Base-by-base conservation (phyloP, 2,888 invertebrate species). In the Phanerotoma sp. region DNA sequence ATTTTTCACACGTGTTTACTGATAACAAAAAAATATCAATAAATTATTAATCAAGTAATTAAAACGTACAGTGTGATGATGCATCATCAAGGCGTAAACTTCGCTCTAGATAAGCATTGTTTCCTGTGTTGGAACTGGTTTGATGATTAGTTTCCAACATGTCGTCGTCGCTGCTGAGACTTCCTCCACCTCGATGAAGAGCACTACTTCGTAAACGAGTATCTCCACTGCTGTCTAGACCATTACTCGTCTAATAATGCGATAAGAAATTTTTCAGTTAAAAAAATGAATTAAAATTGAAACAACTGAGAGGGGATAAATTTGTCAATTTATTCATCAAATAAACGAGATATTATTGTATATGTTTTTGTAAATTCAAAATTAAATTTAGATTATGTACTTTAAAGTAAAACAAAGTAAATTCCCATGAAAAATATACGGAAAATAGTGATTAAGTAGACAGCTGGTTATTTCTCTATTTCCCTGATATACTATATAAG, bases 161-260 rank as follows among this genome's bases (percentile, higher is more conserved):
- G 58, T 77, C 75, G 65, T 76, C 75, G 71, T 76, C 76, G 58
- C 73, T 75, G 58, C 71, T 77, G 57, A 72, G 49, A 69, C 67
- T 73, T 58, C 63, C 68, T 47, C 69, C 70, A 21, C n/a, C n/a
- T n/a, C 71, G 70, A 65, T 60, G 69, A 54, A 65, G 46, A 58
- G 58, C 60, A 60, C 68, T 65, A 50, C 62, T 71, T 55, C 68
- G 66, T 51, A 69, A 62, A 58, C 70, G 67, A 49, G 67, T 72
- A 68, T 76, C 74, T 58, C 74, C 74, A 61, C 68, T 53, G 55
- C 61, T 65, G 60, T 73, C 73, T 62, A 68, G 63, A 51, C 71
- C 72, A 68, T 73, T 73, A 48, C 65, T 69, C 54, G 65, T 70
- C 75, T 75, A 63, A 60, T 69, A 68, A 50, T n/a, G n/a, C n/a